Conservation (phyloP, 1,140 invertebrate genomes). For the Atta texana region DNA sequence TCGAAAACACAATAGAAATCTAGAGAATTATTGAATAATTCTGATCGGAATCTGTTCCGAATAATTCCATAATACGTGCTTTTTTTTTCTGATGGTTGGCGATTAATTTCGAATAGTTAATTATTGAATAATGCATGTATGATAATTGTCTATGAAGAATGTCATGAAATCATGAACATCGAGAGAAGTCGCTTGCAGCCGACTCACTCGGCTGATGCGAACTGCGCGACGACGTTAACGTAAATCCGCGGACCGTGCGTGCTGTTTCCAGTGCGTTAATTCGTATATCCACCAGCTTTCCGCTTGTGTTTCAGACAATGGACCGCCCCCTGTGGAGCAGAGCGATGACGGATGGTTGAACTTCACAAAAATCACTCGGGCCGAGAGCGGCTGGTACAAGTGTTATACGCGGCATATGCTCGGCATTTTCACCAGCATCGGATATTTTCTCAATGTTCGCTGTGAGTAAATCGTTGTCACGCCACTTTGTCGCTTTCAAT, state of each 20-base stretch:
- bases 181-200: constrained; percentile 34
- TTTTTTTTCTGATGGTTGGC: neutral
- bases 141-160: constrained; percentile 22
- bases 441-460: constrained; percentile 95
- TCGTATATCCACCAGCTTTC: constrained; percentile 60
- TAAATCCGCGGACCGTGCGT: constrained; percentile 56
- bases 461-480: constrained; percentile 88
- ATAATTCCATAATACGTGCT: too few relatives aligned
- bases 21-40: too few relatives aligned
- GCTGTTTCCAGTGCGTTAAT: constrained; percentile 72
- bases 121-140: constrained; percentile 6
- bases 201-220: constrained; percentile 37
- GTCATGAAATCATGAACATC: constrained; percentile 5
- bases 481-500: constrained; percentile 54
- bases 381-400: constrained; percentile 96
- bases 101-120: neutral
- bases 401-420: constrained; percentile 93
- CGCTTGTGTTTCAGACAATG: constrained; percentile 87
- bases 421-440: constrained; percentile 94
- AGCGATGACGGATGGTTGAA: constrained; percentile 92
- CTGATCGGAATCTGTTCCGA: too few relatives aligned
- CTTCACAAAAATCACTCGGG: constrained; percentile 91
- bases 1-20: too few relatives aligned
- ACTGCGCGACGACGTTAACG: constrained; percentile 58
- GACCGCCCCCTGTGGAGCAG: constrained; percentile 88